A percentile compares a stretch with the other conserved stretches of the same genome.
These are phyloP conservation scores for Ciconia nigra DNA, from an alignment of 2,797 vertebrate species.

Conservation along the genomic window DNA sequence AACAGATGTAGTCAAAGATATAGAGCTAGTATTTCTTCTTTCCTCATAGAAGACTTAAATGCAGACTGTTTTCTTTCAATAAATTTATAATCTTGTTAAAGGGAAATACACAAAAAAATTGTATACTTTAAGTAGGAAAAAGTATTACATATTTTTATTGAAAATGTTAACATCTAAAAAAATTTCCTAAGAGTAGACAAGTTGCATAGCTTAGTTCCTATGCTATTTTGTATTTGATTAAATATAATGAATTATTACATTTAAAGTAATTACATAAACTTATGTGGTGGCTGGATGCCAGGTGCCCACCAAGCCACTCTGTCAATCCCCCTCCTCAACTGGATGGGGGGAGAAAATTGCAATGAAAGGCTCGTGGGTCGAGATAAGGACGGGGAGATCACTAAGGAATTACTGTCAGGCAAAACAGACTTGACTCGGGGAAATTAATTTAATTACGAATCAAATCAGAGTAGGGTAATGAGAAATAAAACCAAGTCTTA, in stretches of 20 bases:
- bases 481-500: background rate
- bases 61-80: background rate
- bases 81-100: background rate
- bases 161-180: background rate
- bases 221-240: background rate
- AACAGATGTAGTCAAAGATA: background rate
- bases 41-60: background rate
- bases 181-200: background rate
- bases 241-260: background rate
- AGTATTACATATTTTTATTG: background rate
- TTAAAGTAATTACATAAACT: background rate
- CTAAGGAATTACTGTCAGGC: background rate
- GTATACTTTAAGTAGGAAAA: background rate
- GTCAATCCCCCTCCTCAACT: background rate
- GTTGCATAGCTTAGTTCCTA: background rate
- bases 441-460: background rate
- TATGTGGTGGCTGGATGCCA: background rate
- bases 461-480: background rate
- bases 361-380: accelerated
- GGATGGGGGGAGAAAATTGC: background rate
- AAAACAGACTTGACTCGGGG: background rate
- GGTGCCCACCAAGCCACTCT: background rate
- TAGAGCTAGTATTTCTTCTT: background rate
- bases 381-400: background rate
- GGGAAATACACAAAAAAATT: background rate